A percentile compares a stretch with the other conserved stretches of the same genome.
These are phyloP conservation scores for Tachypleus tridentatus DNA, from an alignment of 1,140 invertebrate species.

Conservation along the genomic window DNA sequence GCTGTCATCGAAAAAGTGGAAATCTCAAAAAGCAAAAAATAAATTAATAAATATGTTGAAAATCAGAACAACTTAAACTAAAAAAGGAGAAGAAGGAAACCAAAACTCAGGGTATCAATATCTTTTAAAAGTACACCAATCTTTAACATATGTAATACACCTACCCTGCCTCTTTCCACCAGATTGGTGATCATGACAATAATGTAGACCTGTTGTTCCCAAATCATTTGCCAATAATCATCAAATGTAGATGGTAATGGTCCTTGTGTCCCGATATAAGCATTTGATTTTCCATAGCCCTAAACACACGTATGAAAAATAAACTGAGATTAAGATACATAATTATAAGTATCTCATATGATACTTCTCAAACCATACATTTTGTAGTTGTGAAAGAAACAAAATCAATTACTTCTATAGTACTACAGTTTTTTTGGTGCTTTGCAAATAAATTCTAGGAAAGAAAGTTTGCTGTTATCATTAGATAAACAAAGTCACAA, in stretches of 20 bases:
- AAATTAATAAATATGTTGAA: not conserved
- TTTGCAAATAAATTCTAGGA: too few relatives aligned
- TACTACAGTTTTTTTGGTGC: too few relatives aligned
- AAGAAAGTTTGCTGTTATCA: too few relatives aligned
- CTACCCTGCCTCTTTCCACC: slow-evolving; percentile 75
- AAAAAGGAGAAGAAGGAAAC: not conserved
- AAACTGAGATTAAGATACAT: not conserved
- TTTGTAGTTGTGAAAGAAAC: too few relatives aligned
- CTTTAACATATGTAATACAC: slow-evolving; percentile 11
- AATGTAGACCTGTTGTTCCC: slow-evolving; percentile 85
- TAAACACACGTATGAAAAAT: slow-evolving; percentile 14
- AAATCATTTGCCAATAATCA: slow-evolving; percentile 96
- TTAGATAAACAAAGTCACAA: too few relatives aligned
- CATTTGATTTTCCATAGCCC: slow-evolving; percentile 73
- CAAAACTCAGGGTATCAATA: too few relatives aligned
- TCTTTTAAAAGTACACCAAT: not conserved
- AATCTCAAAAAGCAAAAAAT: not conserved
- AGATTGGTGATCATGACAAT: slow-evolving; percentile 97
- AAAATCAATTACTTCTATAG: too few relatives aligned
- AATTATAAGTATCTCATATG: too few relatives aligned
- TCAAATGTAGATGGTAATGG: slow-evolving; percentile 88
- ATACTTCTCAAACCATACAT: too few relatives aligned
- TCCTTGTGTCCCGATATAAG: slow-evolving; percentile 88
- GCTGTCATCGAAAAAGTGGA: not conserved
- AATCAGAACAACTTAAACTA: not conserved